Evolutionary conservation across 1,140 invertebrate species (phyloP).

Genomic region (Protaetia brevitarsis): DNA sequence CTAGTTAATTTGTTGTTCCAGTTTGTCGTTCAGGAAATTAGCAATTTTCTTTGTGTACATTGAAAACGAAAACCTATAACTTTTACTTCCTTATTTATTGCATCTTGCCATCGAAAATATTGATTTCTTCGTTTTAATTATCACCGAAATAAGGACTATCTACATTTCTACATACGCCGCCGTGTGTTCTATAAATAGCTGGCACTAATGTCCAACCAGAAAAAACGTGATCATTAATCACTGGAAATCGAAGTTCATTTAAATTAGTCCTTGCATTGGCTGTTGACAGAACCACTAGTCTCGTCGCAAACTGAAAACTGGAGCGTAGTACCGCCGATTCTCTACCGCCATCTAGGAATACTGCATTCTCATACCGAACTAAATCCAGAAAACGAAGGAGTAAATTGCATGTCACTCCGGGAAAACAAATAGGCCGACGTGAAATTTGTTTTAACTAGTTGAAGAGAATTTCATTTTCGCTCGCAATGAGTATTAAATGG

Average conservation of each 20-base stretch:
- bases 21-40: too few species aligned
- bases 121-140: too few species aligned
- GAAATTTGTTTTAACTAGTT: constrained; percentile 42
- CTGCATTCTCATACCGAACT: constrained; percentile 33
- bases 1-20: too few species aligned
- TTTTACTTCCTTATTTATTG: too few species aligned
- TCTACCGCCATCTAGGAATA: constrained; percentile 13
- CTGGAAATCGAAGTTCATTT: constrained; percentile 22
- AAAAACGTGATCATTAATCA: constrained; percentile 17
- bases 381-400: constrained; percentile 37
- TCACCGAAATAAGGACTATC: too few species aligned
- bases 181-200: constrained; percentile 11
- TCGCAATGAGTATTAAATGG: constrained; percentile 9
- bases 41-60: too few species aligned
- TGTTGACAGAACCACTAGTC: constrained; percentile 17
- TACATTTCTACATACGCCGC: too few species aligned
- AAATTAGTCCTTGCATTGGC: constrained; percentile 15
- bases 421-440: constrained; percentile 42
- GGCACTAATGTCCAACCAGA: constrained; percentile 6
- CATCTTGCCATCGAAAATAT: too few species aligned
- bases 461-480: constrained; percentile 11
- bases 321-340: constrained; percentile 7
- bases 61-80: too few species aligned
- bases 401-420: constrained; percentile 42
- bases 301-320: constrained; percentile 5